Evolutionary conservation across 2,888 invertebrate genomes (phyloP).

Genomic region (Drosophila quinaria): DNA sequence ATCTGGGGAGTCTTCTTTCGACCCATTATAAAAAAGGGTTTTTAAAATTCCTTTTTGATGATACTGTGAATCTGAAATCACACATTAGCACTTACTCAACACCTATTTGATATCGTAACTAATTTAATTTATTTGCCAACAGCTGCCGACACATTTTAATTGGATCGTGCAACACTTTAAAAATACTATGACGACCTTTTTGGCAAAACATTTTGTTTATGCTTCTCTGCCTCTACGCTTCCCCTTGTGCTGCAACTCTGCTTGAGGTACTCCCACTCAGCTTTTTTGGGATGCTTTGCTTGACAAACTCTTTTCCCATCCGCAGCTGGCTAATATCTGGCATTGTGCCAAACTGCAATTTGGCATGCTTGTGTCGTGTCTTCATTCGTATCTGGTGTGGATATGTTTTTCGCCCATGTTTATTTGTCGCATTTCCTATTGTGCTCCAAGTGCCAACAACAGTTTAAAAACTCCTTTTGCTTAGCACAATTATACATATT

Average conservation of each 20-base stretch:
- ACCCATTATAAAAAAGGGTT: too few relatives aligned
- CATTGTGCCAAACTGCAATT: slow-evolving; percentile 55
- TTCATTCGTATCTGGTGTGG: slow-evolving; percentile 23
- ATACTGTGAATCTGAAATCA: slow-evolving; percentile 4
- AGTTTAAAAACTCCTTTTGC: background rate
- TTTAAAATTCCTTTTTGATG: background rate
- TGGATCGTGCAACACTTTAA: slow-evolving; percentile 14
- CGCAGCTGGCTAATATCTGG: slow-evolving; percentile 69
- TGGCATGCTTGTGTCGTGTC: slow-evolving; percentile 10
- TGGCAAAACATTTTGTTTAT: slow-evolving; percentile 32
- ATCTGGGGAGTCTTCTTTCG: too few relatives aligned
- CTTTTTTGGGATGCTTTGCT: slow-evolving; percentile 4
- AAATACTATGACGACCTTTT: slow-evolving; percentile 41
- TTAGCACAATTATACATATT: background rate
- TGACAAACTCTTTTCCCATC: slow-evolving; percentile 49
- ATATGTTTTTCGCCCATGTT: slow-evolving; percentile 51
- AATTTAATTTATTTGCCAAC: slow-evolving; percentile 60
- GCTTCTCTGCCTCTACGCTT: background rate
- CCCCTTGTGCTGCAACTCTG: background rate
- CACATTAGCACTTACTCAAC: slow-evolving; percentile 26
- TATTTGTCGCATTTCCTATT: slow-evolving; percentile 71
- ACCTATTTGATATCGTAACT: slow-evolving; percentile 20
- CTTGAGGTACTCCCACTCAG: slow-evolving; percentile 1
- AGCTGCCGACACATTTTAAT: slow-evolving; percentile 47
- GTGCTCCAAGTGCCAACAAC: slow-evolving; percentile 56